Conservation (phyloP, 2,888 invertebrate genomes). For the Hirtodrosophila trivittata region DNA sequence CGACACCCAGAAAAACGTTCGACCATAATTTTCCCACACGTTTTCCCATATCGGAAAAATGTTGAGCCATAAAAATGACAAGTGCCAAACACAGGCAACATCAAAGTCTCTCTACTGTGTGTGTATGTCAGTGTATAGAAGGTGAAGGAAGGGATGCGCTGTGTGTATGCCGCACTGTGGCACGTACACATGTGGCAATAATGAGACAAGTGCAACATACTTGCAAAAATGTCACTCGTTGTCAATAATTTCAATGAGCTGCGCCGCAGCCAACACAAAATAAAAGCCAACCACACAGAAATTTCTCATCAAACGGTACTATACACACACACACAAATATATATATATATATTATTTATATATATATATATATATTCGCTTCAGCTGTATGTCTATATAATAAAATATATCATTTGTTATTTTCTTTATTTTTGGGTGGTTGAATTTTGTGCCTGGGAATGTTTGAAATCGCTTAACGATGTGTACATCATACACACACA, state of each 20-base stretch:
- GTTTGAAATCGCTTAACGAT: constrained; percentile 54
- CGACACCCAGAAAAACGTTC: constrained; percentile 59
- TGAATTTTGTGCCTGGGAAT: constrained; percentile 46
- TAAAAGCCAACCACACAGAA: constrained; percentile 22
- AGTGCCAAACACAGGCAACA: constrained; percentile 74
- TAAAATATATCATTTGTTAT: background rate
- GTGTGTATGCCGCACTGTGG: constrained; percentile 13
- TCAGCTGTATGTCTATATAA: background rate
- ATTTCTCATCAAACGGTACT: constrained; percentile 60
- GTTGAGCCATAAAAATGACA: constrained; percentile 75
- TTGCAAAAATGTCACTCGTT: constrained; percentile 72
- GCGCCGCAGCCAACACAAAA: constrained; percentile 12
- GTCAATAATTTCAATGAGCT: constrained; percentile 70
- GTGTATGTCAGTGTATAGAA: too few species aligned
- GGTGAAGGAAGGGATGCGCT: background rate
- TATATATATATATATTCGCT: constrained; percentile 1
- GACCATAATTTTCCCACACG: constrained; percentile 68
- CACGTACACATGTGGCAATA: constrained; percentile 78
- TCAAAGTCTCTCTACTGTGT: constrained; percentile 53
- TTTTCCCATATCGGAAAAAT: constrained; percentile 66
- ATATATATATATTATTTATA: constrained; percentile 13
- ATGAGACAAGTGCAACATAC: constrained; percentile 80
- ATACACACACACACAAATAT: constrained; percentile 15
- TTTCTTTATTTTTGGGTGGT: constrained; percentile 40
- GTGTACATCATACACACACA: constrained; percentile 21